Evolutionary conservation across 2,888 invertebrate genomes (phyloP).

Genomic region (Pristionchus japonicus): DNA sequence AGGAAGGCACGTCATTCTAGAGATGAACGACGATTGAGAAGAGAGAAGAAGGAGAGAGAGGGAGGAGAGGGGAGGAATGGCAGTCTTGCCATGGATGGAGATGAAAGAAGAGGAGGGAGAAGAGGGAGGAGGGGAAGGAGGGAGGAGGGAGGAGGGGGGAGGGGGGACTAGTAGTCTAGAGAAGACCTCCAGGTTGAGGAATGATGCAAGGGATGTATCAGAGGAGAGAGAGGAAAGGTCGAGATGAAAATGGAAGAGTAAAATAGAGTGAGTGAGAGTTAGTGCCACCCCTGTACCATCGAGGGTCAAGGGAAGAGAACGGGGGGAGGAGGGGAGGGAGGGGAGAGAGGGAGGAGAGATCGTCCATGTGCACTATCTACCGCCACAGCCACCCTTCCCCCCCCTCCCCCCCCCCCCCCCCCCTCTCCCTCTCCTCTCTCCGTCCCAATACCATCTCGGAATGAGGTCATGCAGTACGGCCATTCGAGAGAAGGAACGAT

Average conservation of each 20-base stretch:
- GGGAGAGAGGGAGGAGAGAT: constrained; percentile 33
- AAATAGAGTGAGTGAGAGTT: constrained; percentile 4
- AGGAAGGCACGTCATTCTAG: constrained; percentile 32
- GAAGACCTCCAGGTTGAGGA: constrained; percentile 1
- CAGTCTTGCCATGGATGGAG: constrained; percentile 25
- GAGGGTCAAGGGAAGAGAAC: constrained; percentile 37
- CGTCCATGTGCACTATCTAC: constrained; percentile 24
- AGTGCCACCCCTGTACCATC: constrained; percentile 33
- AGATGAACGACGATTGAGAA: constrained; percentile 40
- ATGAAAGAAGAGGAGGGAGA: constrained; percentile 13
- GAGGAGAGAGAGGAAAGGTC: neutral
- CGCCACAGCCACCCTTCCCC: constrained; percentile 1
- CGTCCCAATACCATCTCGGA: neutral
- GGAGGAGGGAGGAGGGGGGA: constrained; percentile 51
- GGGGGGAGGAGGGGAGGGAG: constrained; percentile 50
- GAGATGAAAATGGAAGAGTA: constrained; percentile 22
- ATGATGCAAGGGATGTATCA: neutral
- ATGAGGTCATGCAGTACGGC: constrained; percentile 23
- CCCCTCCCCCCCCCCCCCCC: neutral
- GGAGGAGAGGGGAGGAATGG: constrained; percentile 22
- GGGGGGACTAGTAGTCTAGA: constrained; percentile 42
- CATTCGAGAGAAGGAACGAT: neutral
- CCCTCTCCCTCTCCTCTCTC: neutral
- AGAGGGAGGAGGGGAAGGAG: constrained; percentile 47
- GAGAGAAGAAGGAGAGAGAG: neutral